Evolutionary conservation across 2,113 vertebrate genomes (phyloP), one percentile per base, ranked within the genome.

Genomic region (Halichoeres trimaculatus): DNA sequence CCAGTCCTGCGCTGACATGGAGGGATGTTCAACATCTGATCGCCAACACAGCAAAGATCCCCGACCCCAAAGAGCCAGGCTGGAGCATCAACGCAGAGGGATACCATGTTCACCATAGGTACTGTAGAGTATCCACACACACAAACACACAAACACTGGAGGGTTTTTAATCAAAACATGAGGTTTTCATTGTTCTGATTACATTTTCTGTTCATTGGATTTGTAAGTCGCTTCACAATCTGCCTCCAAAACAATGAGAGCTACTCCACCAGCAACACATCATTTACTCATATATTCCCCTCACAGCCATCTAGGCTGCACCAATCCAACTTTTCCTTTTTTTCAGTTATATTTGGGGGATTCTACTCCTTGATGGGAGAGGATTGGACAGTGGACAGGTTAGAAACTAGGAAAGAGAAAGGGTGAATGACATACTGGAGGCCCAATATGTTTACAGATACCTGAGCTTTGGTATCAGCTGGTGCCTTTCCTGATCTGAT

Each of bases 61-160:
- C 85, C 19, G 92, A 93, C 90, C 92, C 91, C 59, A 85, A 91
- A 82, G 93, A 93, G 88, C 74, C 22, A 40, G 91, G 89, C 4
- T 91, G 90, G 88, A 94, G 88, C 85, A 92, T 93, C 92, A 95
- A 95, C 84, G 90, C 87, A 38, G 58, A 88, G 55, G 92, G 90
- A 91, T 93, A 91, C 83, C 92, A 93, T 85, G 89, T 94, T 80
- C 90, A 94, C 90, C 93, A 96, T 84, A 95, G 94, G 94, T 95
- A 95, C 65, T 67, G 72, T 85, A 45, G 54, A 23, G 40, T 36
- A 30, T 34, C 34, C 50, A 12, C 6, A 14, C 13, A 51, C 50
- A 55, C 30, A 30, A 30, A 30, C 30, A 30, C 30, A 30, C 30
- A 30, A 30, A 30, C 41, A 61, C 23, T 55, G 16, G 40, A 3